These are phyloP conservation scores for Neolamprologus toae DNA, from an alignment of 2,113 vertebrate species.

Conservation along the genomic window DNA sequence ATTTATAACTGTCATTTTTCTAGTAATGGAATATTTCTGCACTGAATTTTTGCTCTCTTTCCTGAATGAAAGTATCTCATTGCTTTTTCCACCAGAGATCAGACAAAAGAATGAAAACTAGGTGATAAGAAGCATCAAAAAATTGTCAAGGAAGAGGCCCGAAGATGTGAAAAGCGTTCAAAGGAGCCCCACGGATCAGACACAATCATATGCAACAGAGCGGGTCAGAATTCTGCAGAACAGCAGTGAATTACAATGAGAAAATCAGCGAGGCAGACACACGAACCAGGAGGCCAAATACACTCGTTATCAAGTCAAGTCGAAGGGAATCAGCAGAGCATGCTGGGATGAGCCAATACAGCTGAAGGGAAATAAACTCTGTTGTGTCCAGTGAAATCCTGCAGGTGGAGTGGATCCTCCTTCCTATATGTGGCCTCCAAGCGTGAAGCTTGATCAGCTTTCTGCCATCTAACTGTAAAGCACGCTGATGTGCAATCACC, in stretches of 20 bases:
- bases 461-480: neutral
- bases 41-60: neutral
- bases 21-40: neutral
- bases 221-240: neutral
- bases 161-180: neutral
- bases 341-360: constrained; percentile 4
- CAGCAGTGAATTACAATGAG: neutral
- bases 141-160: neutral
- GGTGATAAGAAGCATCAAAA: neutral
- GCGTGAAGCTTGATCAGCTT: neutral
- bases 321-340: constrained; percentile 22
- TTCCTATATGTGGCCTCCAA: constrained; percentile 16
- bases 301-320: constrained; percentile 35
- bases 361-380: neutral
- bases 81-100: neutral
- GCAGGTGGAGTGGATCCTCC: constrained; percentile 55
- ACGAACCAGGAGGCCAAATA: neutral
- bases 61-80: neutral
- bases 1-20: neutral
- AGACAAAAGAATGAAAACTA: neutral
- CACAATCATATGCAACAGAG: neutral
- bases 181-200: neutral
- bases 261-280: neutral
- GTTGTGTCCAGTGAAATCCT: constrained; percentile 36
- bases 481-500: constrained; percentile 3